Evolutionary conservation across 1,140 invertebrate genomes (phyloP).

Genomic region (Epicauta chinensis): DNA sequence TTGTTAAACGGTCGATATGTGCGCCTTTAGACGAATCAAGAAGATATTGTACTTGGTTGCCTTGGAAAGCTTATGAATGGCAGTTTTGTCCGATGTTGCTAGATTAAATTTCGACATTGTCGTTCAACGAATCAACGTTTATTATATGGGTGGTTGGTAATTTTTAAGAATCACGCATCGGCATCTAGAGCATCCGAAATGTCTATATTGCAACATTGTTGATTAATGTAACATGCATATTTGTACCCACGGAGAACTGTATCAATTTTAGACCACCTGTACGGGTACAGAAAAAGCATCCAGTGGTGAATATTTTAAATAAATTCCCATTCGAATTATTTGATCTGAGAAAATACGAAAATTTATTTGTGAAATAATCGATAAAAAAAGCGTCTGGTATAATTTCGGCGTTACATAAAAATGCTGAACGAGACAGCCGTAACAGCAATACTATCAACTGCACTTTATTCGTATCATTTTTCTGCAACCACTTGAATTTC

Average conservation of each 20-base stretch:
- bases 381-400: background rate
- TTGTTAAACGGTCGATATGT: conserved; percentile 14
- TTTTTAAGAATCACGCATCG: conserved; percentile 5
- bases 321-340: conserved; percentile 3
- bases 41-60: conserved; percentile 10
- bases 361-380: too few species aligned
- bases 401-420: background rate
- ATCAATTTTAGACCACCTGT: conserved; percentile 6
- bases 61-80: conserved; percentile 12
- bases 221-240: conserved; percentile 14
- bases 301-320: background rate
- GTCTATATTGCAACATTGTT: conserved; percentile 9
- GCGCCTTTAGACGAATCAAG: too few species aligned
- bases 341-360: background rate
- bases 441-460: conserved; percentile 11
- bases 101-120: conserved; percentile 17
- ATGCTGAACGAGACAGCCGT: background rate
- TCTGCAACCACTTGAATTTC: conserved; percentile 18
- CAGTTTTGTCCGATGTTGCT: conserved; percentile 12
- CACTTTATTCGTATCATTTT: conserved; percentile 1
- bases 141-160: conserved; percentile 5
- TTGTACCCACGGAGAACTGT: conserved; percentile 1
- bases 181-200: background rate
- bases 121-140: conserved; percentile 6
- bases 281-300: too few species aligned